Evolutionary conservation across 30 jellyfish, hydroid and myxozoan genomes (phyloP), one percentile per base, ranked within the genome.

Genomic region (Phacellophora camtschatica): DNA sequence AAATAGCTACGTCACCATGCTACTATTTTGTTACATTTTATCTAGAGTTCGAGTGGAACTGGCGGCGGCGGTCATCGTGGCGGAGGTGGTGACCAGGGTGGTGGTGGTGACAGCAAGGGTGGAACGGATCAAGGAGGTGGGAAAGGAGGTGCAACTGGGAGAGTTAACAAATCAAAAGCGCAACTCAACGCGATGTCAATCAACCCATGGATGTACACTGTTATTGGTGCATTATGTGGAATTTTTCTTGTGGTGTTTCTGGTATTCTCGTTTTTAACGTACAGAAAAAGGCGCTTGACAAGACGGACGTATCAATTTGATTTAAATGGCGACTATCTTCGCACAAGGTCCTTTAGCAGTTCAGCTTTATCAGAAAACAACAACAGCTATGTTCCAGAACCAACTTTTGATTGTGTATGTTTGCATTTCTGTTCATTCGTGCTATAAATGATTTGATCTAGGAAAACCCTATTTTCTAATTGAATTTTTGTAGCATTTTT

Each of bases 191-290:
- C n/a, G n/a, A n/a, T n/a, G n/a, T n/a, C n/a, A n/a, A n/a, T 71
- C 55, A 42, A 59, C 31, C 90, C 95, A 1, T 90, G 96, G 98
- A 63, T 75, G 66, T 83, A 83, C 35, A 77, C 95, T 5, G 86
- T 66, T 16, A 35, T 87, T 75, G 98, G 96, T 4, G 98, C 84
- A 1, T 58, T 77, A 8, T 77, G 93, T 34, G 98, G 96, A 10
- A 77, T 87, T 2, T 56, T 83, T 25, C 43, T 84, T 23, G 94
- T 84, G 19, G 65, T 84, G 33, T 55, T 90, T 20, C 64, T 84
- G 31, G 71, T 90, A 1, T 75, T 81, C n/a, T 79, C 88, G 16
- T 83, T 79, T 33, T 71, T 90, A 20, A 54, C 91, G 66, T 90
- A 77, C 79, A 76, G 96, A 50, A 67, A 70, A 12, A 53, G 76